Conservation (phyloP, 1,140 invertebrate species). For the Theocolax elegans region DNA sequence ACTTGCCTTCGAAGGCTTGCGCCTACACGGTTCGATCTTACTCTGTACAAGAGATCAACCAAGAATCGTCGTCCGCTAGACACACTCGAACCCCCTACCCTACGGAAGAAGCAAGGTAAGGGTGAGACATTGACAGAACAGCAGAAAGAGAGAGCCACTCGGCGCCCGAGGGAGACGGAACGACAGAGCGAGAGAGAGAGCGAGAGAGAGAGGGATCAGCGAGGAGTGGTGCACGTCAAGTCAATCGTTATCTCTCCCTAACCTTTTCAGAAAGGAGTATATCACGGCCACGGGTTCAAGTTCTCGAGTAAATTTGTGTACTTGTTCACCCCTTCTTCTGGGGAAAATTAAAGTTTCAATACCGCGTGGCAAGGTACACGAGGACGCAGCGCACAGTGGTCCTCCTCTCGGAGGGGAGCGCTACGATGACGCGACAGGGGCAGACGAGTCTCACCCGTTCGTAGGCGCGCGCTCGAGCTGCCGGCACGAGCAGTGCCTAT, state of each 20-base stretch:
- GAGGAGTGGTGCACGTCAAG: conserved; percentile 36
- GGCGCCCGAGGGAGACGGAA: background rate
- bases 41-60: no score
- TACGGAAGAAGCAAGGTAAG: no score
- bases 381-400: background rate
- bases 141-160: no score
- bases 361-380: background rate
- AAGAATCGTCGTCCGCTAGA: no score
- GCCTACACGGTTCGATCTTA: no score
- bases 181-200: conserved; percentile 5
- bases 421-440: background rate
- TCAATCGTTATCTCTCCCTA: conserved; percentile 64
- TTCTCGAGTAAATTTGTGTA: background rate
- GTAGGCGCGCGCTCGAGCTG: background rate
- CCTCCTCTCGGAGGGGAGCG: background rate
- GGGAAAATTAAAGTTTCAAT: background rate
- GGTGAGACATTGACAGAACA: no score
- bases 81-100: no score
- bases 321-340: background rate
- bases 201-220: background rate
- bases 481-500: no score
- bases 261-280: no score
- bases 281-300: conserved; percentile 30
- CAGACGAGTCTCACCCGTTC: background rate
- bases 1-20: no score